phyloP scores from a whole-genome alignment of 2,888 invertebrate species.

The Macroteleia sp. region DNA sequence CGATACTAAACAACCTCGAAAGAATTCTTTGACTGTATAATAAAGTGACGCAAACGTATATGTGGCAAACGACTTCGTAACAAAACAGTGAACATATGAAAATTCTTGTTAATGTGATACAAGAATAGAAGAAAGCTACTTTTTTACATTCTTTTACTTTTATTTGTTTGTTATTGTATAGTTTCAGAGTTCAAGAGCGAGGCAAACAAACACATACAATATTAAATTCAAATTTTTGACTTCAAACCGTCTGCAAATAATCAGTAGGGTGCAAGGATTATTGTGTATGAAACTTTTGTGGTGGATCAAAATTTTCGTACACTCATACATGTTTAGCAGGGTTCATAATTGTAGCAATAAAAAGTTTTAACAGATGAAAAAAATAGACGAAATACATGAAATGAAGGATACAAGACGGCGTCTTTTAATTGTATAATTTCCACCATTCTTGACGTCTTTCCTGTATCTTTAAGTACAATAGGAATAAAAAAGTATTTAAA shows the following conservation, averaged over 20 bases:
- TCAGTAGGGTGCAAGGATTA: slow-evolving; percentile 22
- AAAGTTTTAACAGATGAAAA: slow-evolving; percentile 66
- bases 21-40: slow-evolving; percentile 30
- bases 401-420: slow-evolving; percentile 56
- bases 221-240: slow-evolving; percentile 37
- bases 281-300: slow-evolving; percentile 46
- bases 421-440: slow-evolving; percentile 29
- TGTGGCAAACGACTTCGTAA: slow-evolving; percentile 54
- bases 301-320: slow-evolving; percentile 57
- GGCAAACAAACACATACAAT: slow-evolving; percentile 51
- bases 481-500: slow-evolving; percentile 44
- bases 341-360: slow-evolving; percentile 69
- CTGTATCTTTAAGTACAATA: slow-evolving; percentile 36
- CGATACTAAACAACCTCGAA: slow-evolving; percentile 66
- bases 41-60: slow-evolving; percentile 50
- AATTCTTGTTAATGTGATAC: slow-evolving; percentile 35
- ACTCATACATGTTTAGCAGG: slow-evolving; percentile 56
- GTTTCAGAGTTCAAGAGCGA: slow-evolving; percentile 40
- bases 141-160: neutral
- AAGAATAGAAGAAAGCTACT: slow-evolving; percentile 30
- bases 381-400: slow-evolving; percentile 67
- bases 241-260: slow-evolving; percentile 53
- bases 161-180: slow-evolving; percentile 21
- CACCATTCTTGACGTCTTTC: slow-evolving; percentile 15
- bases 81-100: slow-evolving; percentile 50